phyloP scores from a whole-genome alignment of 2,888 invertebrate genomes.

The Megamerina dolium region DNA sequence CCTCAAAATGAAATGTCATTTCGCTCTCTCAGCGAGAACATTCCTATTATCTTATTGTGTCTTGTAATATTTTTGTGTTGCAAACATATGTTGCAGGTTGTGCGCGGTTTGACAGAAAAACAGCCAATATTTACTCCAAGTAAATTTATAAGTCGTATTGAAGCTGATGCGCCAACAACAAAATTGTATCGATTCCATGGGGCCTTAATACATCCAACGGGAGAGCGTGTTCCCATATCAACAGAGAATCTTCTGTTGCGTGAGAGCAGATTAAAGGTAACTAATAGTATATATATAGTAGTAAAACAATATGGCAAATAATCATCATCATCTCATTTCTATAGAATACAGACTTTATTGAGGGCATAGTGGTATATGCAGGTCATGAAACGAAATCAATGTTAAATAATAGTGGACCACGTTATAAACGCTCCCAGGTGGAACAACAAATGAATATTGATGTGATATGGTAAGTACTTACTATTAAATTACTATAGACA shows the following conservation, averaged over 20 bases:
- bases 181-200: constrained; percentile 94
- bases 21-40: neutral
- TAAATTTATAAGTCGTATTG: constrained; percentile 76
- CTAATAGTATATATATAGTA: no score
- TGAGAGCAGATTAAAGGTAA: constrained; percentile 75
- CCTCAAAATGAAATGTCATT: no score
- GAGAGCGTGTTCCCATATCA: constrained; percentile 71
- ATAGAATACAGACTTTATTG: constrained; percentile 91
- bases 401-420: constrained; percentile 93
- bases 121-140: constrained; percentile 70
- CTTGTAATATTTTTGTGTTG: neutral
- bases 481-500: neutral
- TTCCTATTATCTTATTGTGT: neutral
- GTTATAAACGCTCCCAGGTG: constrained; percentile 86
- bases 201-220: constrained; percentile 73
- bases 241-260: constrained; percentile 88
- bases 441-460: constrained; percentile 94
- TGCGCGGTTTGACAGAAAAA: constrained; percentile 51
- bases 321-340: constrained; percentile 9
- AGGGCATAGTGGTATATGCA: constrained; percentile 95
- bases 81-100: constrained; percentile 42
- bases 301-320: no score
- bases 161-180: constrained; percentile 91
- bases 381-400: constrained; percentile 97
- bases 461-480: constrained; percentile 85